These are phyloP conservation scores for Leptobrachium ailaonicum DNA, from an alignment of 2,113 vertebrate genomes.

Conservation along the genomic window DNA sequence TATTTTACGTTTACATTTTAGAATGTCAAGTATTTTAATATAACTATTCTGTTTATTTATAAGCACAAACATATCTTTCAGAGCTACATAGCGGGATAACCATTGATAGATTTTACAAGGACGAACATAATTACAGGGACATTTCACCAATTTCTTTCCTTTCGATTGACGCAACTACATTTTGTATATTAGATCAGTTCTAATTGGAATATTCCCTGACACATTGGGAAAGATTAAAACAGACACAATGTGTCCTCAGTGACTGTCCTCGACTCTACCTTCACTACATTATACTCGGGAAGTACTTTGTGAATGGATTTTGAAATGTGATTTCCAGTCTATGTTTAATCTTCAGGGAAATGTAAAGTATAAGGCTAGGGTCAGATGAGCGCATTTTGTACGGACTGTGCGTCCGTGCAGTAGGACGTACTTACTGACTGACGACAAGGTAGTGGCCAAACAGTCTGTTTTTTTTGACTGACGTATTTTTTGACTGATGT, in stretches of 20 bases:
- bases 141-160: background rate
- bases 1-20: too few species aligned
- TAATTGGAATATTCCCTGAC: background rate
- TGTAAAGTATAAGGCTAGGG: too few species aligned
- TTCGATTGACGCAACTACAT: background rate
- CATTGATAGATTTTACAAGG: background rate
- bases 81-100: background rate
- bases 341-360: too few species aligned
- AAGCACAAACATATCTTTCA: background rate
- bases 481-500: too few species aligned
- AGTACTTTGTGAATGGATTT: background rate
- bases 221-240: background rate
- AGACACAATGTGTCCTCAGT: background rate
- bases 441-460: too few species aligned
- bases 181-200: background rate
- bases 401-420: too few species aligned
- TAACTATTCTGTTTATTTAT: background rate
- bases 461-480: too few species aligned
- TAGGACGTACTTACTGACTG: too few species aligned
- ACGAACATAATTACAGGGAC: background rate
- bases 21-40: too few species aligned
- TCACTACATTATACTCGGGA: background rate
- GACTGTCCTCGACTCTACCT: background rate
- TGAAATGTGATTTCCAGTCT: too few species aligned
- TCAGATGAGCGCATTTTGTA: too few species aligned